A percentile compares a stretch with the other conserved stretches of the same genome.
Evolutionary conservation across 1,140 invertebrate genomes (phyloP).

Genomic region (Agrilus planipennis): DNA sequence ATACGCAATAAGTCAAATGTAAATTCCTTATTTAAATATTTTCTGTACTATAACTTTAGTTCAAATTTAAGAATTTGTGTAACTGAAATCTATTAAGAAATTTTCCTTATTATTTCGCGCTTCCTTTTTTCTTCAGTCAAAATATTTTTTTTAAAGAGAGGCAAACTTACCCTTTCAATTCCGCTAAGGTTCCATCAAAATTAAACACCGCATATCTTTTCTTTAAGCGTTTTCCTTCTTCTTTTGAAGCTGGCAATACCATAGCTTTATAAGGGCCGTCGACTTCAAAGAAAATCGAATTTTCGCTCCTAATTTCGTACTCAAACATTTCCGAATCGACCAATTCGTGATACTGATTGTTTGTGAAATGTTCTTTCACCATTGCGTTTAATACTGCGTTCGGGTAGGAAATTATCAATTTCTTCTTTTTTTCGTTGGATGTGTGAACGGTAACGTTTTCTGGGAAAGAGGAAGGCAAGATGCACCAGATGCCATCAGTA

Average conservation of each 20-base stretch:
- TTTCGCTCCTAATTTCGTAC: constrained; percentile 78
- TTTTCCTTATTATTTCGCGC: too few species aligned
- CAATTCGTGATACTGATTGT: constrained; percentile 93
- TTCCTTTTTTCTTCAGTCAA: too few species aligned
- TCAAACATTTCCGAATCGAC: constrained; percentile 52
- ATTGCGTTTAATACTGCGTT: constrained; percentile 95
- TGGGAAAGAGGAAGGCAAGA: constrained; percentile 92
- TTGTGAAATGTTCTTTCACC: constrained; percentile 96
- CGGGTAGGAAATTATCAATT: constrained; percentile 90
- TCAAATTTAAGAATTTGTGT: too few species aligned
- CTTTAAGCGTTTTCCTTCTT: constrained; percentile 97
- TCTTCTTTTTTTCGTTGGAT: constrained; percentile 75
- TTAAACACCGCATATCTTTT: constrained; percentile 99
- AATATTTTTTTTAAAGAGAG: too few species aligned
- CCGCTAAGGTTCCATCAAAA: constrained; percentile 91
- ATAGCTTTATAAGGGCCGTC: constrained; percentile 96
- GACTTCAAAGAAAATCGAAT: constrained; percentile 99
- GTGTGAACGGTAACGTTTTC: constrained; percentile 81
- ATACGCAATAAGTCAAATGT: too few species aligned
- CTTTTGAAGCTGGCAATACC: constrained; percentile 96
- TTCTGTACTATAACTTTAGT: too few species aligned
- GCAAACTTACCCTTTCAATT: constrained; percentile 70
- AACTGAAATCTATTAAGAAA: background rate
- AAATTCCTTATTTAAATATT: too few species aligned
- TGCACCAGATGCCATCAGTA: constrained; percentile 99